Base-by-base conservation (phyloP, 2,113 vertebrate species). In the Limanda limanda region DNA sequence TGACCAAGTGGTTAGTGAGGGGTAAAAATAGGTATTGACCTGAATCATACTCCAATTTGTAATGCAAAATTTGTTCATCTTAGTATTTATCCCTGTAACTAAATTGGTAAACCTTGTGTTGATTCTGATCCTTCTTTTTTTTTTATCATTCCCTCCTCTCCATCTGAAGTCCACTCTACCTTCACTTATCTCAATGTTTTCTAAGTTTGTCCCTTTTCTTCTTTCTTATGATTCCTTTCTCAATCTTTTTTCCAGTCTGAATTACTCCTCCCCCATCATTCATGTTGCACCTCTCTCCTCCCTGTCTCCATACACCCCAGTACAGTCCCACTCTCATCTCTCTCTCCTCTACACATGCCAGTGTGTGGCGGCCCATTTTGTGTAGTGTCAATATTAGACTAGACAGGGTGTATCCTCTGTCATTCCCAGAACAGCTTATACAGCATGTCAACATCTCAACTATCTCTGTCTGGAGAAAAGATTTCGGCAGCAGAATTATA, bases 301-400 rank as follows among this genome's bases (percentile, higher is more conserved):
- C 31, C 11, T 65, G 17, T 63, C 66, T 68, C 57, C 65, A 17
- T 58, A 55, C 37, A 51, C 63, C 78, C 68, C 58, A 48, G 1
- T 59, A 65, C 58, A 48, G 1, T 59, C 21, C 40, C 42, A 25
- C 20, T 9, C 37, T 13, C 12, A 24, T 48, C 17, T 31, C 55
- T 56, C 21, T 45, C 31, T 31, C 37, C 14, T 14, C 11, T 75
- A 54, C 58, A 68, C 77, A 86, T 68, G 80, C 82, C 83, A 69
- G 67, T 64, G 70, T 83, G 89, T 73, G 61, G 78, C 57, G 4
- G 81, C 61, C 81, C 42, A 68, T 80, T 75, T 76, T 74, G 82
- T 84, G 81, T 68, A 78, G 56, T 86, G 92, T 92, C 86, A 93
- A 93, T 93, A 93, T 93, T 93, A 79, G 85, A 85, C 76, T 87